These are phyloP conservation scores for Heliocidaris tuberculata DNA, from an alignment of 35 echinoderm and acorn worm species.

Conservation along the genomic window DNA sequence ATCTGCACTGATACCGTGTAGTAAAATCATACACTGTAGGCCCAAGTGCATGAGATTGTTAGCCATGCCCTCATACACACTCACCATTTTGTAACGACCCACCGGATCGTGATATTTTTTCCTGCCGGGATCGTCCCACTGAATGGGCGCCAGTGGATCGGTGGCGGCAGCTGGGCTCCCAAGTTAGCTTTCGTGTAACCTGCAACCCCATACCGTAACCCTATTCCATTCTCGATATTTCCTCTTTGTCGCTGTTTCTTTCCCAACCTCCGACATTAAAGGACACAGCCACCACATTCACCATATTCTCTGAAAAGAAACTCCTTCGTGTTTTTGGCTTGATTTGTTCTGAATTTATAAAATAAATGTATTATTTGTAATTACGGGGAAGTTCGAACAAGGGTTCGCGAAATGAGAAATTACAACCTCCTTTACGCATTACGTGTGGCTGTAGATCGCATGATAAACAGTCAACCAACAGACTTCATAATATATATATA, in stretches of 20 bases:
- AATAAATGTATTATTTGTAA: no score
- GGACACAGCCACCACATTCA: not conserved
- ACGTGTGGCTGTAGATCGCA: no score
- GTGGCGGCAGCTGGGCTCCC: not conserved
- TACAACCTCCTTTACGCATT: no score
- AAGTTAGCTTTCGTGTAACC: not conserved
- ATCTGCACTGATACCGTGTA: not conserved
- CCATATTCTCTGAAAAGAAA: not conserved
- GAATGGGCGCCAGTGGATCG: not conserved
- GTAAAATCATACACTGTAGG: not conserved
- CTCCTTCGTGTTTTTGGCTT: no score
- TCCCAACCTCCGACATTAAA: not conserved
- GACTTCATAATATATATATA: no score
- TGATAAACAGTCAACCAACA: no score
- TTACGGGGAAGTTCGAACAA: no score
- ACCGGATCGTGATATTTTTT: not conserved
- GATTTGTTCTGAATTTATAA: no score
- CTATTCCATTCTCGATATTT: not conserved
- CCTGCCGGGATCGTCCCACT: slow-evolving; percentile 1
- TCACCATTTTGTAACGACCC: not conserved
- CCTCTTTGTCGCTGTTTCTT: not conserved
- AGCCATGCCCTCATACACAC: not conserved
- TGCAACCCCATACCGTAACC: not conserved
- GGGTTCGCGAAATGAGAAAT: no score
- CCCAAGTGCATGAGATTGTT: not conserved